Evolutionary conservation across 2,113 vertebrate genomes (phyloP), one percentile per base, ranked within the genome.

Genomic region (Salvelinus namaycush): DNA sequence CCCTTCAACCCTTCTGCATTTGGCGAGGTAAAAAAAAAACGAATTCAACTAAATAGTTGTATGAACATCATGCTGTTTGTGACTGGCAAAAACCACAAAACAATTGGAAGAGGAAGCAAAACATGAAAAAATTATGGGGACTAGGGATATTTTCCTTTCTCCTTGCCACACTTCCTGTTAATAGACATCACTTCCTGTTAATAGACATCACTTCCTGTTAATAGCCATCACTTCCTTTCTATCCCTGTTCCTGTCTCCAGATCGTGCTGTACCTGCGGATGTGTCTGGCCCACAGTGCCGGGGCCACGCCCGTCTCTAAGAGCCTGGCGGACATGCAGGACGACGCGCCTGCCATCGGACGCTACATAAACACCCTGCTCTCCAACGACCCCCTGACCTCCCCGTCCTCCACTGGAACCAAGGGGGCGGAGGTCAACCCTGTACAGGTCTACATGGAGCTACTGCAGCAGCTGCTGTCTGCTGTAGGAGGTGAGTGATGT

Each of bases 1-100:
- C 96, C 98, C 54, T 99, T 98, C 87, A 99, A 98, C 87, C 98
- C 98, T 66, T 96, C 96, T 81, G 95, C 97, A 1, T 99, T 98
- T 91, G 94, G 89, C 84, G 97, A 99, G 97, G 98, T 99, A 82
- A 84, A 18, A 1, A 54, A 75, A 70, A 9, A 44, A 44, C 8
- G 0, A 44, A 2, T 9, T 44, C 8, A 44, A 2, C 39, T 44
- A 11, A 11, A 12, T 44, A 44, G 9, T 9, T 44, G 9, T 11
- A 11, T 44, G 39, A 2, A 44, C n/a, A 3, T 9, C n/a, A 2
- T 57, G 60, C 24, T 14, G 24, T 57, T 73, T 14, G 7, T n/a
- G 11, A 44, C 39, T 9, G 9, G 9, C 9, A 0, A 44, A 34
- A 44, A 44, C 9, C 39, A 9, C 39, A 44, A 44, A 44, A 44